phyloP scores from a whole-genome alignment of 1,140 invertebrate species.

The Drepana arcuata region DNA sequence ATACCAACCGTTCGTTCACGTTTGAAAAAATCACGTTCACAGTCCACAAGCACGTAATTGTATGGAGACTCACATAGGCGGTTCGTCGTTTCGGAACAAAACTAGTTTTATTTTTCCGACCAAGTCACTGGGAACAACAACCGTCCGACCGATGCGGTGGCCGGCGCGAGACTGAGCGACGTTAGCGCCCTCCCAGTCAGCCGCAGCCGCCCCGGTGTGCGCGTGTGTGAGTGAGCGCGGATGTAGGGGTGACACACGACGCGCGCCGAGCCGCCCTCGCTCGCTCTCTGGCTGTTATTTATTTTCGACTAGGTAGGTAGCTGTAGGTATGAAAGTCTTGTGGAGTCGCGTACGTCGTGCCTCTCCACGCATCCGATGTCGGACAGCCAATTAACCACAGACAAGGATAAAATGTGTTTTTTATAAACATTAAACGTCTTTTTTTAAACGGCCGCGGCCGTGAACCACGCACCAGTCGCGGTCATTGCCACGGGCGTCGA shows the following conservation, averaged over 20 bases:
- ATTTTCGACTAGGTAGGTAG: constrained; percentile 37
- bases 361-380: constrained; percentile 14
- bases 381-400: constrained; percentile 1
- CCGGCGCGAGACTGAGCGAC: constrained; percentile 60
- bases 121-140: constrained; percentile 24
- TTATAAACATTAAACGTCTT: constrained; percentile 27
- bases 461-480: constrained; percentile 53
- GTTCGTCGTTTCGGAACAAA: constrained; percentile 48
- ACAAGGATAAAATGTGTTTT: constrained; percentile 21
- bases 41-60: constrained; percentile 51
- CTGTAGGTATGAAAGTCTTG: too few relatives aligned
- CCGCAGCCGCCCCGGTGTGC: constrained; percentile 18
- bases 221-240: constrained; percentile 33
- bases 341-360: constrained; percentile 25
- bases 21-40: constrained; percentile 45
- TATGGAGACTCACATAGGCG: constrained; percentile 29
- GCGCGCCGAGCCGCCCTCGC: constrained; percentile 37
- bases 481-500: constrained; percentile 65
- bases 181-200: constrained; percentile 44
- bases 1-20: constrained; percentile 53
- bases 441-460: constrained; percentile 59
- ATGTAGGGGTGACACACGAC: constrained; percentile 12
- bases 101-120: constrained; percentile 63
- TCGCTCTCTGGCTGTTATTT: constrained; percentile 46
- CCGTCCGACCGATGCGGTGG: constrained; percentile 31